Evolutionary conservation across 2,888 invertebrate genomes (phyloP).

Genomic region (Acrobasis repandana): DNA sequence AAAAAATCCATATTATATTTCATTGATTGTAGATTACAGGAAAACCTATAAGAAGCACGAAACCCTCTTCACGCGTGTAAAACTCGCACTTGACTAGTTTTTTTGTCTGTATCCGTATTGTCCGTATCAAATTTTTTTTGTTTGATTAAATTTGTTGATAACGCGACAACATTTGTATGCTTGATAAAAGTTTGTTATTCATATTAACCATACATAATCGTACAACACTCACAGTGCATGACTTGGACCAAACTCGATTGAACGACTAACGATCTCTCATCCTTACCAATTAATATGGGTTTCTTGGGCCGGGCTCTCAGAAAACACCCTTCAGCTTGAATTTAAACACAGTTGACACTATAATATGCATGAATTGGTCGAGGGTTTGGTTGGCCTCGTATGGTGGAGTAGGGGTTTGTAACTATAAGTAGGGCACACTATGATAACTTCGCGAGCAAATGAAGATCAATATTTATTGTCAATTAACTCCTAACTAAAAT

Average conservation of each 20-base stretch:
- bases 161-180: no score
- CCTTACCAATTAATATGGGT: slow-evolving; percentile 56
- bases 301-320: slow-evolving; percentile 41
- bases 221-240: not conserved
- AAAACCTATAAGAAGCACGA: no score
- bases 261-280: slow-evolving; percentile 43
- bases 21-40: no score
- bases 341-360: slow-evolving; percentile 28
- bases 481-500: not conserved
- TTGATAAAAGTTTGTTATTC: no score
- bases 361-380: not conserved
- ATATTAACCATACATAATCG: no score
- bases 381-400: not conserved
- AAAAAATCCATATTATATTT: no score
- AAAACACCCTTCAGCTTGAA: slow-evolving; percentile 39
- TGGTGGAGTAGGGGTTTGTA: not conserved
- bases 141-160: no score
- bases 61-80: no score
- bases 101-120: no score
- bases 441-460: not conserved
- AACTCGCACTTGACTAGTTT: no score
- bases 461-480: not conserved
- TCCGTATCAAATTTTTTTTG: no score
- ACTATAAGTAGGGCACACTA: not conserved
- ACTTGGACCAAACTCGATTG: slow-evolving; percentile 28